Conservation (phyloP, 2,113 vertebrate species). For the Tenrec ecaudatus region DNA sequence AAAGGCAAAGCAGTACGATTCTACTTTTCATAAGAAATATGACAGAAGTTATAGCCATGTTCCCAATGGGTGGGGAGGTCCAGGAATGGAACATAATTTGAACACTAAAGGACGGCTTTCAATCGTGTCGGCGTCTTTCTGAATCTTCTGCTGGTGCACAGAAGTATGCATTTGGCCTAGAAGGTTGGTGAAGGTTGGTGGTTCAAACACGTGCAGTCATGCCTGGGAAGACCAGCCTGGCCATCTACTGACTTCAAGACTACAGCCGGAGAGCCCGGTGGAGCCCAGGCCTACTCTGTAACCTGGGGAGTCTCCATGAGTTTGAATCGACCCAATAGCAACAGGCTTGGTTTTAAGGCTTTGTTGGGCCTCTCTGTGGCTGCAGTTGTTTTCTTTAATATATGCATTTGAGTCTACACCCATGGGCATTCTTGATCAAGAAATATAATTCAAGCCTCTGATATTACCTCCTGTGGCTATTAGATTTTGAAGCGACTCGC, state of each 20-base stretch:
- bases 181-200: neutral
- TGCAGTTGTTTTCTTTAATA: neutral
- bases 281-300: neutral
- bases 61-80: slow-evolving; percentile 48
- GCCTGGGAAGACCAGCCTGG: neutral
- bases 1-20: slow-evolving; percentile 59
- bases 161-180: neutral
- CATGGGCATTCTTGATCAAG: neutral
- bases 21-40: slow-evolving; percentile 69
- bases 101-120: slow-evolving; percentile 60
- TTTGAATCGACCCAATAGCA: neutral
- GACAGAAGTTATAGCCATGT: slow-evolving; percentile 37
- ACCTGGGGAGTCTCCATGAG: too few species aligned
- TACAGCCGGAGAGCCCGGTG: neutral
- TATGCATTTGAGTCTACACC: neutral
- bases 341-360: neutral
- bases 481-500: too few species aligned
- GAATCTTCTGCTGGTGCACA: neutral
- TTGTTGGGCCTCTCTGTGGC: too few species aligned
- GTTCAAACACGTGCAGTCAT: neutral
- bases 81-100: slow-evolving; percentile 46
- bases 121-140: neutral
- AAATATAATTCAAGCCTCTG: too few species aligned
- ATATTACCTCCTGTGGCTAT: too few species aligned
- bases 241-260: neutral